phyloP scores from a whole-genome alignment of 2,113 vertebrate genomes.

The Cinclus cinclus region DNA sequence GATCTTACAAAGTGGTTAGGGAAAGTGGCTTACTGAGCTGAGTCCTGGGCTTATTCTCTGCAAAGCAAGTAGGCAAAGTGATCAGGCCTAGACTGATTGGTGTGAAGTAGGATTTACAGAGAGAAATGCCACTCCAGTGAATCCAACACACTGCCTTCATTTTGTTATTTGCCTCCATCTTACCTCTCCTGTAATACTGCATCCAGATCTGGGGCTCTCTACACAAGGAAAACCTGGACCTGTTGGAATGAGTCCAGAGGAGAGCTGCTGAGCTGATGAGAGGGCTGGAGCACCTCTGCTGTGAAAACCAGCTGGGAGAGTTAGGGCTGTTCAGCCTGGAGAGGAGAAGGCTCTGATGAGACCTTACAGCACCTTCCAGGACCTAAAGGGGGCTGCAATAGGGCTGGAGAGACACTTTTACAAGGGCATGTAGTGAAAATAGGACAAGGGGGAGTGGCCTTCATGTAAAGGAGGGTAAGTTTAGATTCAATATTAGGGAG shows the following conservation, averaged over 20 bases:
- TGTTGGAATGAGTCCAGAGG: no score
- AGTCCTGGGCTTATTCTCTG: not conserved
- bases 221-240: not conserved
- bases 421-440: not conserved
- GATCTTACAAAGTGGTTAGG: not conserved
- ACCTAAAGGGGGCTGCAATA: not conserved
- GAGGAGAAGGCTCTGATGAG: not conserved
- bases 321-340: not conserved
- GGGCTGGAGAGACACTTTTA: not conserved
- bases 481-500: not conserved
- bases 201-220: not conserved
- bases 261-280: not conserved
- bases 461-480: not conserved
- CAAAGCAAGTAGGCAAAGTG: not conserved
- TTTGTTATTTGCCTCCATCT: not conserved
- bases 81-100: not conserved
- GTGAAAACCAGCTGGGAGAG: not conserved
- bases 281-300: not conserved
- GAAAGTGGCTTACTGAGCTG: not conserved
- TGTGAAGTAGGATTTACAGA: not conserved
- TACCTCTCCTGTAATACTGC: not conserved
- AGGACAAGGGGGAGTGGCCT: not conserved
- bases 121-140: not conserved
- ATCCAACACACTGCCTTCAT: not conserved
- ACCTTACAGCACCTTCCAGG: not conserved